phyloP scores from a whole-genome alignment of 2,888 invertebrate genomes.

The Tenthredo livida region DNA sequence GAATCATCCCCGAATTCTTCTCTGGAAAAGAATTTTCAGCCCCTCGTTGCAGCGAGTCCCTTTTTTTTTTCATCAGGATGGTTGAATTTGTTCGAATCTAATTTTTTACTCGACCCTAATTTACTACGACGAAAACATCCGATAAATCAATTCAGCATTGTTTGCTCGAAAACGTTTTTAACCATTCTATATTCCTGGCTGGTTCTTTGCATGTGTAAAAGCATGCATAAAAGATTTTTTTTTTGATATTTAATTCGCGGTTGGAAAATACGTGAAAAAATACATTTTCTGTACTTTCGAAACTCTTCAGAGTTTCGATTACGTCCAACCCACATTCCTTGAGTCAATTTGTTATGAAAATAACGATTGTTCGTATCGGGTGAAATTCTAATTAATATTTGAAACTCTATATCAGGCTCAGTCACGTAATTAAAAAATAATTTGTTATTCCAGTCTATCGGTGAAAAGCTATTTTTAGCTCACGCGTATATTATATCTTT shows the following conservation, averaged over 20 bases:
- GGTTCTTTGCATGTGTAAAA: neutral
- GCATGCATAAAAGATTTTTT: neutral
- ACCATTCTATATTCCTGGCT: neutral
- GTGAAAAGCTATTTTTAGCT: slow-evolving; percentile 29
- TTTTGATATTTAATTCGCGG: neutral
- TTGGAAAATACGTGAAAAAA: neutral
- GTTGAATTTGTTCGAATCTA: neutral
- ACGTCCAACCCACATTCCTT: neutral
- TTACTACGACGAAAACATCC: neutral
- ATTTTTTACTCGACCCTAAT: neutral
- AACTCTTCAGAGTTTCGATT: neutral
- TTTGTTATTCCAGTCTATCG: slow-evolving; percentile 2
- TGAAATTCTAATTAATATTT: slow-evolving; percentile 7
- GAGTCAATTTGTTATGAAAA: neutral
- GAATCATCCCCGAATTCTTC: neutral
- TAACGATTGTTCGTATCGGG: neutral
- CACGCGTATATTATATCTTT: slow-evolving; percentile 32
- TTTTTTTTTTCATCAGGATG: neutral
- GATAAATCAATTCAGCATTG: neutral
- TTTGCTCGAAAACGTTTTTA: neutral
- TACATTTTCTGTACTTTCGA: neutral
- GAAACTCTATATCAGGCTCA: slow-evolving; percentile 15
- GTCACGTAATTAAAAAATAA: slow-evolving; percentile 37
- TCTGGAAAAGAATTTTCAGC: neutral
- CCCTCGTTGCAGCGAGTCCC: neutral